Evolutionary conservation across 2,113 vertebrate species (phyloP).

Genomic region (Hippocampus barbouri): DNA sequence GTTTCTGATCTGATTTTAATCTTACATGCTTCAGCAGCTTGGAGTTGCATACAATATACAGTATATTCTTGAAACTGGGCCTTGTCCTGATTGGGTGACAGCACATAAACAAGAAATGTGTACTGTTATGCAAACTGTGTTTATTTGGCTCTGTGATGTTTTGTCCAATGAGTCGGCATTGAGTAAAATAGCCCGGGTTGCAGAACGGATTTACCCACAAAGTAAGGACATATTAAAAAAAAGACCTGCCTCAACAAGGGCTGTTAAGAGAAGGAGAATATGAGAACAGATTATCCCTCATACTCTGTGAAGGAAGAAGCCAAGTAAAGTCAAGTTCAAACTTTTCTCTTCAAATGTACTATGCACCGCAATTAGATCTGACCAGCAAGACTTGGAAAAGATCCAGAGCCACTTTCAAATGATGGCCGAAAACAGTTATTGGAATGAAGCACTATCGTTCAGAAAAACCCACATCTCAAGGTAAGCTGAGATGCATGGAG

Average conservation of each 20-base stretch:
- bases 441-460: not conserved
- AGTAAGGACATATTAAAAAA: constrained; percentile 22
- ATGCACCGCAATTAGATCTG: too few species aligned
- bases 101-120: constrained; percentile 14
- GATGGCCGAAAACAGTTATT: not conserved
- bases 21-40: constrained; percentile 18
- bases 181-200: constrained; percentile 33
- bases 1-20: constrained; percentile 19
- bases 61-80: constrained; percentile 17
- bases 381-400: too few species aligned
- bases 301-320: too few species aligned
- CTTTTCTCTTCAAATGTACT: too few species aligned
- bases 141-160: constrained; percentile 37
- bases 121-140: constrained; percentile 15
- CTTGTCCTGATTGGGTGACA: constrained; percentile 29
- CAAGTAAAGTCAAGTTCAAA: too few species aligned
- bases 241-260: too few species aligned
- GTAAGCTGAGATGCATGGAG: not conserved
- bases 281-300: too few species aligned
- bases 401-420: not conserved
- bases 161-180: constrained; percentile 31
- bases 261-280: too few species aligned
- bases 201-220: constrained; percentile 31
- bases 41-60: constrained; percentile 4
- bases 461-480: not conserved